Conservation (phyloP, 92 coral and sea anemone species). For the Epizoanthus rinbou region DNA sequence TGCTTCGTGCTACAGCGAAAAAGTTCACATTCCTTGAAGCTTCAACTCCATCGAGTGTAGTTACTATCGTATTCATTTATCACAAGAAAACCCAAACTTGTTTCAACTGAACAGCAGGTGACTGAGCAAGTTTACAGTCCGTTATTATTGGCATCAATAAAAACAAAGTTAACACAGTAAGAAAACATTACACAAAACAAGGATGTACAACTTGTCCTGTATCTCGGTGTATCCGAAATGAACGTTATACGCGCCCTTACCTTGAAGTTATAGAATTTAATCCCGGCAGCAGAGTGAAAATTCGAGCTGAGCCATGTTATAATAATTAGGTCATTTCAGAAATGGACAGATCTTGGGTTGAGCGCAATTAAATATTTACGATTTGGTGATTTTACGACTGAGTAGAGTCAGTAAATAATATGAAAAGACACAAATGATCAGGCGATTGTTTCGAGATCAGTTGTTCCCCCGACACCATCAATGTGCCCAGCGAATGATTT, state of each 20-base stretch:
- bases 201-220: neutral
- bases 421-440: too few relatives aligned
- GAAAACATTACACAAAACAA: neutral
- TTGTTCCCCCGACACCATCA: too few relatives aligned
- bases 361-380: slow-evolving; percentile 47
- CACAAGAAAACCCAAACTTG: neutral
- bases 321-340: slow-evolving; percentile 43
- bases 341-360: slow-evolving; percentile 39
- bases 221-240: neutral
- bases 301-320: slow-evolving; percentile 35
- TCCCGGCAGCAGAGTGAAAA: slow-evolving; percentile 12
- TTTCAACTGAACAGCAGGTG: slow-evolving; percentile 23
- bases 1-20: neutral
- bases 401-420: slow-evolving; percentile 28
- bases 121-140: neutral
- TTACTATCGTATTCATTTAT: neutral
- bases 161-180: neutral
- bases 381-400: slow-evolving; percentile 36
- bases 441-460: too few relatives aligned
- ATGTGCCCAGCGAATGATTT: too few relatives aligned
- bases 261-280: slow-evolving; percentile 21
- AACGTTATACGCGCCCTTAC: neutral
- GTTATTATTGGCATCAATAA: slow-evolving; percentile 1
- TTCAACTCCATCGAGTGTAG: neutral
- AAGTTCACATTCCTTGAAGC: neutral